Evolutionary conservation across 2,113 vertebrate species (phyloP), one percentile per base, ranked within the genome.

Genomic region (Passerina amoena): DNA sequence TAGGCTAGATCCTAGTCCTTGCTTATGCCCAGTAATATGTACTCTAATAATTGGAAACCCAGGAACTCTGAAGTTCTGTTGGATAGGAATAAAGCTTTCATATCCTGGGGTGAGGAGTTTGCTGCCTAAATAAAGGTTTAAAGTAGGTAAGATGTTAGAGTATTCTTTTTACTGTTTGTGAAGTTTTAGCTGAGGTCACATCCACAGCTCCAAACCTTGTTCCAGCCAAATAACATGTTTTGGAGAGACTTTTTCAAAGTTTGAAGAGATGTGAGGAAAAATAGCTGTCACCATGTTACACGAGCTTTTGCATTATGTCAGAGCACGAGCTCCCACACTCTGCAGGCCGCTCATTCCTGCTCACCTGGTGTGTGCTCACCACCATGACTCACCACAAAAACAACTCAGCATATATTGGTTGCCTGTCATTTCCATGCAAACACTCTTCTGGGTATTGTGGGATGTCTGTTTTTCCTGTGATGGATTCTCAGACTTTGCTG

Each of bases 221-320:
- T 86, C 64, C 44, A 75, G 25, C 17, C 75, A 83, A 53, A 23
- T 9, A 27, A 24, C 33, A 4, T 60, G 19, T 51, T 88, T 65
- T 64, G 42, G 47, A 80, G 33, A 64, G 51, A 48, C 35, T 70
- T 70, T 86, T 37, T 65, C 64, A 21, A 35, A 51, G 31, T 42
- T 44, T 73, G 38, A 45, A 89, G 45, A 85, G 25, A 30, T 6
- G 2, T 4, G 50, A 72, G 53, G 69, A 31, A 51, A 78, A 80
- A 77, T 16, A 37, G 18, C 40, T 77, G 27, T 45, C 1, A 0
- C 14, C 6, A 5, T 9, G 4, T 68, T 40, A 25, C 28, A 10
- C 10, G 40, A 65, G 38, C 42, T 76, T 80, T 40, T 68, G 64
- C 1, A 0, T 44, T 66, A 20, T 68, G 82, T 82, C 87, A 95